A percentile compares a stretch with the other conserved stretches of the same genome.
Evolutionary conservation across 2,797 vertebrate species (phyloP).

Genomic region (Aselliscus stoliczkanus): DNA sequence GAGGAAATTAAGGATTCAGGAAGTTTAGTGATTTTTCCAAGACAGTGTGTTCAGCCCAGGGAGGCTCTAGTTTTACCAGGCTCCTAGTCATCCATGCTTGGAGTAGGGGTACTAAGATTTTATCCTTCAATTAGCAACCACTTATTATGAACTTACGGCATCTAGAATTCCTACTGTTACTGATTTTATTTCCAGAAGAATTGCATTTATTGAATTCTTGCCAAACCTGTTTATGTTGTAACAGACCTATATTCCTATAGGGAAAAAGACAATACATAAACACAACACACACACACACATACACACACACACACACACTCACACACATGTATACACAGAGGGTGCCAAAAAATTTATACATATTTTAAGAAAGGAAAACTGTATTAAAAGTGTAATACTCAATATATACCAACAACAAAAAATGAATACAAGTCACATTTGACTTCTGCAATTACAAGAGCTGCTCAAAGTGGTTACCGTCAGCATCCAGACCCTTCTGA

Average conservation of each 20-base stretch:
- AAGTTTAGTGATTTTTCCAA: not conserved
- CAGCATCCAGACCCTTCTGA: too few relatives aligned
- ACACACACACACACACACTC: not conserved
- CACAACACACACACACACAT: not conserved
- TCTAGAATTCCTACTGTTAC: not conserved
- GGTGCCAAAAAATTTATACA: too few relatives aligned
- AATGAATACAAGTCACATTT: too few relatives aligned
- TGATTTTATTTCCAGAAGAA: slow-evolving; percentile 26
- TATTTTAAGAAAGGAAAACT: too few relatives aligned
- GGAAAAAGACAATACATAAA: not conserved
- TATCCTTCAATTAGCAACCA: not conserved
- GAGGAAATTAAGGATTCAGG: not conserved
- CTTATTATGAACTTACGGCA: not conserved
- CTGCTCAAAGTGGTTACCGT: too few relatives aligned
- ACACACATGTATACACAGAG: too few relatives aligned
- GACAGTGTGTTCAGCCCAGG: not conserved
- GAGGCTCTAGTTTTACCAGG: not conserved
- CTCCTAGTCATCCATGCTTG: not conserved
- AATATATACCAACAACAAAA: too few relatives aligned
- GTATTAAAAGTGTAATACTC: too few relatives aligned
- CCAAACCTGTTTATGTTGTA: not conserved
- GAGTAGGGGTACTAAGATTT: not conserved
- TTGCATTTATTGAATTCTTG: not conserved
- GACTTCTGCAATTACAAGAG: too few relatives aligned
- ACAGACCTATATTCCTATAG: not conserved